Conservation (phyloP, 2,888 invertebrate genomes). For the Uloborus plumipes region DNA sequence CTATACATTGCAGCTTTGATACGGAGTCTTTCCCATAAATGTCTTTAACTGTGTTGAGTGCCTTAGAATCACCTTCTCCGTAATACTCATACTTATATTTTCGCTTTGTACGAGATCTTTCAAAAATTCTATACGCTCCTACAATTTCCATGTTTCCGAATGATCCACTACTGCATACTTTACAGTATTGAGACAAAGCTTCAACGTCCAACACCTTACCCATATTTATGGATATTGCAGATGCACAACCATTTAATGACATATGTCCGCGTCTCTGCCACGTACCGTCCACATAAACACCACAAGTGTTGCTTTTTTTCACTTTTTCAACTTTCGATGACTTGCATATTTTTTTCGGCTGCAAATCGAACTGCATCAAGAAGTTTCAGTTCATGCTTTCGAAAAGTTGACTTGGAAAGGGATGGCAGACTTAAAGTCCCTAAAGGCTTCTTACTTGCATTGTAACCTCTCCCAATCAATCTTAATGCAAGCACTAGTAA, state of each 20-base stretch:
- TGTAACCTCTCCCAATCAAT: constrained; percentile 20
- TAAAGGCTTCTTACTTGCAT: constrained; percentile 10
- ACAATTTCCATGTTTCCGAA: constrained; percentile 13
- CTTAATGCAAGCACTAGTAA: constrained; percentile 12
- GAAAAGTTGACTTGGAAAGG: constrained; percentile 13
- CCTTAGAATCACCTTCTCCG: constrained; percentile 10
- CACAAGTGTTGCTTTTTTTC: neutral
- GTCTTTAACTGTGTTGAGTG: constrained; percentile 2
- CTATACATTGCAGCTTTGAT: constrained; percentile 1
- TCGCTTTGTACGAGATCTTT: neutral
- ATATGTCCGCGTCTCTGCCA: constrained; percentile 3
- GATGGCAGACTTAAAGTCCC: constrained; percentile 18
- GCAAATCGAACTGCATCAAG: neutral
- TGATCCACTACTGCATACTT: constrained; percentile 12
- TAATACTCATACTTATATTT: too few relatives aligned
- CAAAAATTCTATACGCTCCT: constrained; percentile 2
- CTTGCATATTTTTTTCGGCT: constrained; percentile 12
- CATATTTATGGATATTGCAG: constrained; percentile 7
- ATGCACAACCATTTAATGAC: constrained; percentile 7
- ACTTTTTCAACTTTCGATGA: constrained; percentile 4
- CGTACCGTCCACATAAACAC: neutral
- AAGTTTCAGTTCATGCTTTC: constrained; percentile 3
- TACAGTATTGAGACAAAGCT: neutral
- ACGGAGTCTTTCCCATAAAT: constrained; percentile 5
- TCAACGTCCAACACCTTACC: constrained; percentile 19